Evolutionary conservation across 2,113 vertebrate species (phyloP), one percentile per base, ranked within the genome.

Genomic region (Clarias macrocephalus): DNA sequence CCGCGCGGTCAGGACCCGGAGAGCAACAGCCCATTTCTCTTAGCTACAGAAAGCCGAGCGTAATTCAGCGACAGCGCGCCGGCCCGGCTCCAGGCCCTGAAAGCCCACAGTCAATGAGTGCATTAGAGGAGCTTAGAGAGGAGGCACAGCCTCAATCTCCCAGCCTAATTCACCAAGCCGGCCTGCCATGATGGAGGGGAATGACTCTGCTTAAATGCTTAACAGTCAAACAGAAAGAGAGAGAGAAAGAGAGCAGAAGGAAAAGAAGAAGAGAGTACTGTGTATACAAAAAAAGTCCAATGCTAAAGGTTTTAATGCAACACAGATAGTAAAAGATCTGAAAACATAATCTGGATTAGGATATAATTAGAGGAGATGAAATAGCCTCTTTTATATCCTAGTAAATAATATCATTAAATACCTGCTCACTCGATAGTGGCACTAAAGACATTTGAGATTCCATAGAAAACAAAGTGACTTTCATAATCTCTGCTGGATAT

Each of bases 121-220:
- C 92, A 85, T 92, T 83, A 92, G 30, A 88, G 88, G n/a, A 81
- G 86, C 90, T 88, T 91, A 91, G 88, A 87, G 84, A 48, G 76
- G 76, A 82, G 60, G 66, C 85, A 68, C 86, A 83, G 89, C 91
- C 94, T 95, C 94, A 93, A 95, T 96, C 94, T 95, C 90, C 86
- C 91, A 92, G 90, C 91, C 94, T 95, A 95, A 93, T 95, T 94
- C 91, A 91, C 90, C 91, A 87, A 84, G 89, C 89, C 90, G 81
- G 89, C 90, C 82, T 84, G 89, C 37, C 85, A 37, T 91, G 88
- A 90, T 94, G 92, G 90, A 93, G 91, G 92, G 89, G 94, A 96
- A 94, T 91, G 93, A 93, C 93, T 92, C 90, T 86, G 91, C 93
- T 94, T 90, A 62, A 93, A 30, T 88, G 91, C 88, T 82, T 30